A percentile compares a stretch with the other conserved stretches of the same genome.
phyloP scores from a whole-genome alignment of 2,797 vertebrate species.

The Acipenser transmontanus region DNA sequence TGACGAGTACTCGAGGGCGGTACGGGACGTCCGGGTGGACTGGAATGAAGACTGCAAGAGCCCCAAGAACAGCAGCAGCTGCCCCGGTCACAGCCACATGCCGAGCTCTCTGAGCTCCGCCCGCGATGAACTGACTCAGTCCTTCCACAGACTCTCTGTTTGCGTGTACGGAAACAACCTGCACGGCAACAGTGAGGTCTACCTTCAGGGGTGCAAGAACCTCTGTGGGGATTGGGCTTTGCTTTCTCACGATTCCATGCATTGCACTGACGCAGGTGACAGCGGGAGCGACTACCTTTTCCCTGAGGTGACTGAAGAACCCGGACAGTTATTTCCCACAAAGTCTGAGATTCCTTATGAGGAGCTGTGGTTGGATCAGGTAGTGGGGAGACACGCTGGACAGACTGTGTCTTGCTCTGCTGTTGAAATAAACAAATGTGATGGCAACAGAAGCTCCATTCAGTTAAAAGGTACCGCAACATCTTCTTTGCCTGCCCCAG shows the following conservation, averaged over 20 bases:
- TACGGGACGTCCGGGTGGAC: conserved; percentile 84
- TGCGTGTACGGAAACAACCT: conserved; percentile 94
- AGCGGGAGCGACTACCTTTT: conserved; percentile 74
- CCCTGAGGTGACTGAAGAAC: conserved; percentile 70
- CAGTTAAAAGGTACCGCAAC: conserved; percentile 54
- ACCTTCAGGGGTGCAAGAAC: conserved; percentile 85
- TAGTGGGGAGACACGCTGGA: conserved; percentile 54
- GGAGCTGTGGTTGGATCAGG: conserved; percentile 90
- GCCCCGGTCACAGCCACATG: conserved; percentile 71
- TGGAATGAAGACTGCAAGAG: conserved; percentile 92
- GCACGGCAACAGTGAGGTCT: conserved; percentile 93
- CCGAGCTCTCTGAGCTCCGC: conserved; percentile 88
- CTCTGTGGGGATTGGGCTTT: conserved; percentile 80
- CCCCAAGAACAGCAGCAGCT: conserved; percentile 77
- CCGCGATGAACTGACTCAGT: conserved; percentile 90
- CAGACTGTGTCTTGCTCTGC: conserved; percentile 47
- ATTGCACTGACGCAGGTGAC: conserved; percentile 69
- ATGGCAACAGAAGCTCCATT: conserved; percentile 55
- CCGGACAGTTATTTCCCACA: conserved; percentile 43
- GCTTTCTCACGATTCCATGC: conserved; percentile 67
- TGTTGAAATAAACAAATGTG: conserved; percentile 61
- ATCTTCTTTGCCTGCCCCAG: conserved; percentile 56
- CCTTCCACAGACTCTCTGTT: conserved; percentile 92
- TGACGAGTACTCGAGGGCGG: conserved; percentile 89
- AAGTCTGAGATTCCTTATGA: conserved; percentile 86